Evolutionary conservation across 2,888 invertebrate genomes (phyloP).

Genomic region (Caradrina clavipalpis): DNA sequence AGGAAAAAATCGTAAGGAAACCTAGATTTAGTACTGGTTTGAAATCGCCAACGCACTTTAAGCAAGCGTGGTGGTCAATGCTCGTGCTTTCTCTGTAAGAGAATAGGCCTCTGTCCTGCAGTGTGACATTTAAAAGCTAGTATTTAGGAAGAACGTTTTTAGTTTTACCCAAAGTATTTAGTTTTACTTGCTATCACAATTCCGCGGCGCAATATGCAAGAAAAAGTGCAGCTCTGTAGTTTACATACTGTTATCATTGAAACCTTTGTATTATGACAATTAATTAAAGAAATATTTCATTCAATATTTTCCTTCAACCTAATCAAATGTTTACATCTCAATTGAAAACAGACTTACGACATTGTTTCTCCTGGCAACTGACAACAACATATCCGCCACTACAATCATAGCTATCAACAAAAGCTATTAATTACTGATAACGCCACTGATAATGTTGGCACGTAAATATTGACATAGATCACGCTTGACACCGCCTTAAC

Average conservation of each 20-base stretch:
- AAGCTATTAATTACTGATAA: constrained; percentile 71
- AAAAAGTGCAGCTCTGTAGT: not conserved
- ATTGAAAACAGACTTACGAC: constrained; percentile 37
- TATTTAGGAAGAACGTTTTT: no score
- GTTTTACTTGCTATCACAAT: no score
- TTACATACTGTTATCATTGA: not conserved
- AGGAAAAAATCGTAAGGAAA: no score
- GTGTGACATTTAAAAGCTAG: no score
- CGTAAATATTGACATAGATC: constrained; percentile 89
- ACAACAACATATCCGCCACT: constrained; percentile 70
- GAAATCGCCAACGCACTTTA: no score
- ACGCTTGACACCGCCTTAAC: constrained; percentile 86
- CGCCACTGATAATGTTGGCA: constrained; percentile 68
- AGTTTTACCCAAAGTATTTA: no score
- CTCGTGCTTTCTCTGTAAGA: no score
- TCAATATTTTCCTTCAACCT: constrained; percentile 18
- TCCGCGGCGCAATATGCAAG: not conserved
- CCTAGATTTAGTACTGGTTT: no score
- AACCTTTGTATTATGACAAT: not conserved
- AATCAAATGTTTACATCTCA: constrained; percentile 34
- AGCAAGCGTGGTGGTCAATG: no score
- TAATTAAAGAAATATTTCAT: constrained; percentile 18
- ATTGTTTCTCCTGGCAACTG: constrained; percentile 75
- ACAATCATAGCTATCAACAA: constrained; percentile 76
- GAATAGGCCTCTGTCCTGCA: no score